Base-by-base conservation (phyloP, 1,140 invertebrate species). In the Cherax destructor region DNA sequence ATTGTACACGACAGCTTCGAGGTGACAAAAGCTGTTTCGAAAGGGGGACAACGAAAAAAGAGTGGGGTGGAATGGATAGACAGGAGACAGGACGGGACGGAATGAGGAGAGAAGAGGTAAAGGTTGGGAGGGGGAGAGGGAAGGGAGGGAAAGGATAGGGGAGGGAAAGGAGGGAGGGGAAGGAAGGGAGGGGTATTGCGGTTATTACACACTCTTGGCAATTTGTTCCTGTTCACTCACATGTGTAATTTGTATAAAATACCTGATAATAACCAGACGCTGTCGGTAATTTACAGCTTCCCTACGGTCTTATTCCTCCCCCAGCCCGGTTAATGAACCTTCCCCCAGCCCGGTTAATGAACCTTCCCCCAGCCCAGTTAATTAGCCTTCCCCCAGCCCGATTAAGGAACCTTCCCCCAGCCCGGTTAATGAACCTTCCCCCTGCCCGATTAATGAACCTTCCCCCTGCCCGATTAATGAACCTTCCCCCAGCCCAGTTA, bases 171-270 rank as follows among this genome's bases (percentile, higher is more conserved):
- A 65, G 52, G 16, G 30, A 65, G 11, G 16, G 30, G 50, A n/a
- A 41, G 52, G 21, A 41, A 10, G 21, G 16, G 41, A 18, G 4
- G 11, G 80, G 21, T 49, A 50, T 24, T 49, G 11, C 24, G 81
- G 81, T 61, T 41, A 87, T 78, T 87, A 87, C 52, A 74, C 41
- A 47, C 74, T 76, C 72, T 79, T 52, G 74, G 69, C 85, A 78
- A 87, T 79, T 87, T 78, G 74, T 78, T 87, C 85, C 85, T 79
- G 85, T 87, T 79, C 85, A 87, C n/a, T 79, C 77, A 24, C 24
- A 61, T 69, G 85, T 87, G 77, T 87, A 87, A 87, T 87, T 87
- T 87, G 76, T 86, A 87, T 77, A 87, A 87, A 87, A 87, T 61
- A 87, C 74, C 69, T 79, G 85, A 49, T 87, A 87, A 87, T 86